Conservation (phyloP, 2,797 vertebrate species). For the Lagodon rhomboides region DNA sequence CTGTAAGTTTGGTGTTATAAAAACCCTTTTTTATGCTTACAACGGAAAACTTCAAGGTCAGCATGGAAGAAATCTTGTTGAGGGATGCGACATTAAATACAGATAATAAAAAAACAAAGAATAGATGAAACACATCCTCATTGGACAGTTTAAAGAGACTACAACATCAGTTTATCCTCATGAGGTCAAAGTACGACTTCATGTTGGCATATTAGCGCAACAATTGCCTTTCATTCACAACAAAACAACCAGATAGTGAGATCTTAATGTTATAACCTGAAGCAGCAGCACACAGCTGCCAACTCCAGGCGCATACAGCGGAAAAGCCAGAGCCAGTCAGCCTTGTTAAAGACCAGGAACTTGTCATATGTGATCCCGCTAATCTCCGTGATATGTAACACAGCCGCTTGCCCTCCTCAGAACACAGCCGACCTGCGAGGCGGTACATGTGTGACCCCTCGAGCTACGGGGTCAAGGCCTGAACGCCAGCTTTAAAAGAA, state of each 20-base stretch:
- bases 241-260: conserved; percentile 10
- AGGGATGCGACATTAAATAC: background rate
- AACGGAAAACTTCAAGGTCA: conserved; percentile 8
- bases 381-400: conserved; percentile 68
- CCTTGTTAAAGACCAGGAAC: conserved; percentile 54
- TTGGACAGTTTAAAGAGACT: background rate
- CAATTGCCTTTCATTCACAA: conserved; percentile 27
- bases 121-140: background rate
- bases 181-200: conserved; percentile 18
- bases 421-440: conserved; percentile 45
- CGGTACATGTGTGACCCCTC: conserved; percentile 37
- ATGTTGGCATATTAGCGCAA: conserved; percentile 14
- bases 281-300: conserved; percentile 38
- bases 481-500: background rate
- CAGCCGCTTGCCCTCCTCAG: conserved; percentile 49
- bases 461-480: conserved; percentile 32
- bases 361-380: conserved; percentile 65
- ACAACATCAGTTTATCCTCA: background rate
- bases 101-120: background rate
- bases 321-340: conserved; percentile 52
- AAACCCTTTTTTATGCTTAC: conserved; percentile 22
- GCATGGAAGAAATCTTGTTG: background rate
- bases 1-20: conserved; percentile 2
- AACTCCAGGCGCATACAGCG: conserved; percentile 49
- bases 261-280: conserved; percentile 27